Conservation (phyloP, 2,888 invertebrate genomes). For the Serrognathus titanus region DNA sequence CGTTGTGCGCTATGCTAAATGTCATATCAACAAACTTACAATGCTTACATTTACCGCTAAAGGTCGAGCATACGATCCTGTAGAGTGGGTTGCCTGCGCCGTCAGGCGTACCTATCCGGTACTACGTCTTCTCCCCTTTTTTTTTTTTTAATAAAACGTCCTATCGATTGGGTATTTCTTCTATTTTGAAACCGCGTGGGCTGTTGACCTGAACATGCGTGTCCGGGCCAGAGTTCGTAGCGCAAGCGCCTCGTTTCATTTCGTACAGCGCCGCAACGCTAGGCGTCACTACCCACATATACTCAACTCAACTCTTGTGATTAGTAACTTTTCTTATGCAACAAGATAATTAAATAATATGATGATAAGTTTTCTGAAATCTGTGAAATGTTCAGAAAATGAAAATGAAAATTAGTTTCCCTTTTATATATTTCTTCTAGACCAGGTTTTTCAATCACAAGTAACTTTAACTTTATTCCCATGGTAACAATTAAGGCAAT, state of each 20-base stretch:
- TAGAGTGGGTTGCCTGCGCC: no score
- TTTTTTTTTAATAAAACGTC: background rate
- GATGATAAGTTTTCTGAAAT: no score
- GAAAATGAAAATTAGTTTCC: no score
- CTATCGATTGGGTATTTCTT: conserved; percentile 12
- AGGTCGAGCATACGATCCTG: background rate
- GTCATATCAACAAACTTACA: no score
- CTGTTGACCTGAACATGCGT: conserved; percentile 32
- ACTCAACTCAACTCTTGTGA: background rate
- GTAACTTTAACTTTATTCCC: no score
- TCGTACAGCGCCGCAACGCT: conserved; percentile 29
- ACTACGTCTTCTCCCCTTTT: background rate
- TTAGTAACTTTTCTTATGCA: no score
- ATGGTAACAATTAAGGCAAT: no score
- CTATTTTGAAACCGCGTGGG: conserved; percentile 27
- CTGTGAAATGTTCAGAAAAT: no score
- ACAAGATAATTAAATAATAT: no score
- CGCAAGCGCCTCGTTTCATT: conserved; percentile 26
- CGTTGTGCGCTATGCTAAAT: background rate
- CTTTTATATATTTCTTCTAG: no score
- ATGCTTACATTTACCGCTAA: background rate
- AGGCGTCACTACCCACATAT: conserved; percentile 33
- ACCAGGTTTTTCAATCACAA: no score
- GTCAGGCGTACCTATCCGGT: background rate
- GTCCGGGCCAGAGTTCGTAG: conserved; percentile 25